Conservation (phyloP, 2,888 invertebrate genomes). For the Hirtodrosophila histrioides region DNA sequence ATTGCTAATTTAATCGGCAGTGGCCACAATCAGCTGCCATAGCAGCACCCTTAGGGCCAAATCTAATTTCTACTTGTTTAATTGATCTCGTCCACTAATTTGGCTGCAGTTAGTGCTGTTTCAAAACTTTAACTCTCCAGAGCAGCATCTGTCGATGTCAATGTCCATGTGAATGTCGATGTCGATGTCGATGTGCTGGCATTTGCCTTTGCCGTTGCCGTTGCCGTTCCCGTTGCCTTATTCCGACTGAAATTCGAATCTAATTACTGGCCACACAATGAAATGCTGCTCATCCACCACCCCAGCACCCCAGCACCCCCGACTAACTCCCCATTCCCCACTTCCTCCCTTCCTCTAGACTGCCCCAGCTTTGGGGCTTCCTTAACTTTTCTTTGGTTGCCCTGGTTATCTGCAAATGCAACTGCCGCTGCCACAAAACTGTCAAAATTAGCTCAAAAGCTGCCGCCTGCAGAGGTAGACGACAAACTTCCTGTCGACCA, state of each 20-base stretch:
- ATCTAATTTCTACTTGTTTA: conserved; percentile 57
- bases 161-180: background rate
- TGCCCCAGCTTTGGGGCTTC: background rate
- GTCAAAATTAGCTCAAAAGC: conserved; percentile 68
- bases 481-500: conserved; percentile 44
- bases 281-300: conserved; percentile 30
- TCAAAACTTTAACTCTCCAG: conserved; percentile 49
- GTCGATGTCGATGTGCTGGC: conserved; percentile 13
- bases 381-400: conserved; percentile 66
- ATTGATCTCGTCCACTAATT: conserved; percentile 62
- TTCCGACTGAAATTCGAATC: conserved; percentile 53
- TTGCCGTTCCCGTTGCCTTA: background rate
- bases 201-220: conserved; percentile 3
- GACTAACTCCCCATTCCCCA: background rate
- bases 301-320: background rate
- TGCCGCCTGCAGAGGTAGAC: conserved; percentile 36
- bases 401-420: conserved; percentile 66
- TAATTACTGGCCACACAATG: conserved; percentile 70
- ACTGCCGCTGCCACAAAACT: conserved; percentile 58
- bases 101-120: conserved; percentile 46
- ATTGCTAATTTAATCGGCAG: conserved; percentile 77
- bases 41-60: conserved; percentile 7
- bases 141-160: conserved; percentile 8
- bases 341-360: background rate
- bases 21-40: conserved; percentile 33